phyloP scores from a whole-genome alignment of 2,888 invertebrate species.

The Fissipunctia ypsillon region DNA sequence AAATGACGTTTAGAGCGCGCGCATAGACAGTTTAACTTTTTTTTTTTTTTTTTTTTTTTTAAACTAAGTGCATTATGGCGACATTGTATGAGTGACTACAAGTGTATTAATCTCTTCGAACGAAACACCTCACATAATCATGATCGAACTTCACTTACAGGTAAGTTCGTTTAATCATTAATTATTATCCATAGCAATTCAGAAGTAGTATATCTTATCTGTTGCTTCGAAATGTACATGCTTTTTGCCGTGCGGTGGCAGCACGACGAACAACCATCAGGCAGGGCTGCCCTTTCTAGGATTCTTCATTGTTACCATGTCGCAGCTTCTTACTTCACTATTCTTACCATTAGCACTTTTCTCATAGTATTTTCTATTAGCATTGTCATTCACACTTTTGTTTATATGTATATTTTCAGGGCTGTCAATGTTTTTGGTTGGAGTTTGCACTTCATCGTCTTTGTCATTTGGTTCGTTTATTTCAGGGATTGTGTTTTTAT shows the following conservation, averaged over 20 bases:
- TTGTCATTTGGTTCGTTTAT: constrained; percentile 81
- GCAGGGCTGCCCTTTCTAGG: constrained; percentile 72
- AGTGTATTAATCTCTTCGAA: no score
- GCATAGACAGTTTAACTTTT: no score
- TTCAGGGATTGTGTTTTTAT: constrained; percentile 79
- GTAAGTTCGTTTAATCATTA: no score
- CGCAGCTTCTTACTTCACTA: constrained; percentile 62
- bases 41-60: no score
- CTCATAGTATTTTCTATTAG: constrained; percentile 48
- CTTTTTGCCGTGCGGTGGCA: constrained; percentile 84
- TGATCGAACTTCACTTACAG: no score
- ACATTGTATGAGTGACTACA: no score
- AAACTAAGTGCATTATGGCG: no score
- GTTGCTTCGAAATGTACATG: constrained; percentile 88
- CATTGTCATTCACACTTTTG: constrained; percentile 47
- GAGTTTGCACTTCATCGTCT: constrained; percentile 65
- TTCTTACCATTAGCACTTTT: constrained; percentile 59
- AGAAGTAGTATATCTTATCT: constrained; percentile 87
- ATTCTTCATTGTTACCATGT: constrained; percentile 69
- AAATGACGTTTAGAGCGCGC: no score
- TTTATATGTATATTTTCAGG: constrained; percentile 46
- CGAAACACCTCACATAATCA: no score
- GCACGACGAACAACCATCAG: constrained; percentile 87
- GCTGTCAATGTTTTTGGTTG: constrained; percentile 42
- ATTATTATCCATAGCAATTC: constrained; percentile 60